Conservation (phyloP, 2,797 vertebrate genomes). For the Pangasius larnaudii region DNA sequence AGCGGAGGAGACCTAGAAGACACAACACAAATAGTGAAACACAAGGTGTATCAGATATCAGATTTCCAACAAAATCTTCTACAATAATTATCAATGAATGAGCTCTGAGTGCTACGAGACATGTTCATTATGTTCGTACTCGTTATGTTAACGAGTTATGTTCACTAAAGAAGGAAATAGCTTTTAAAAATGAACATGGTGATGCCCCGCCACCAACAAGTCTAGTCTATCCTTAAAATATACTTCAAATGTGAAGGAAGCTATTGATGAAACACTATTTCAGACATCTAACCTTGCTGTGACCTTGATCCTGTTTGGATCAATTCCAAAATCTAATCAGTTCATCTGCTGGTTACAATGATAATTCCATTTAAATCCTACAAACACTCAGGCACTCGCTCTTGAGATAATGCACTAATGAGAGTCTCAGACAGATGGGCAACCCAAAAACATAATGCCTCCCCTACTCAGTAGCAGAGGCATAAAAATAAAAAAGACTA, state of each 20-base stretch:
- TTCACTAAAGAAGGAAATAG: too few species aligned
- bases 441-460: not conserved
- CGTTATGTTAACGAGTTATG: too few species aligned
- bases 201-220: too few species aligned
- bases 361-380: not conserved
- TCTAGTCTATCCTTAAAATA: too few species aligned
- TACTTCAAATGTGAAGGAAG: too few species aligned
- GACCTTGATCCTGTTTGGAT: not conserved
- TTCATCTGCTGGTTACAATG: not conserved
- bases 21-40: not conserved
- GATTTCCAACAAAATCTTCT: not conserved
- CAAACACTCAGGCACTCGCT: not conserved
- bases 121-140: too few species aligned
- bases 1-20: slow-evolving; percentile 86
- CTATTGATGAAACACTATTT: too few species aligned
- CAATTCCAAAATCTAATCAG: not conserved
- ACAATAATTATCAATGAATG: not conserved
- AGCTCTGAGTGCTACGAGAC: not conserved
- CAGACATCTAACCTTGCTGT: not conserved
- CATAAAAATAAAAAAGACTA: not conserved
- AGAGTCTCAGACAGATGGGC: not conserved
- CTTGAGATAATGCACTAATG: not conserved
- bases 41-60: not conserved
- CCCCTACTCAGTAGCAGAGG: too few species aligned
- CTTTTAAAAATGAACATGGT: too few species aligned